Percentiles rank a stretch among this genome's conserved stretches.
These are phyloP conservation scores for Teleogryllus occipitalis DNA, from an alignment of 1,140 invertebrate species.

Conservation along the genomic window DNA sequence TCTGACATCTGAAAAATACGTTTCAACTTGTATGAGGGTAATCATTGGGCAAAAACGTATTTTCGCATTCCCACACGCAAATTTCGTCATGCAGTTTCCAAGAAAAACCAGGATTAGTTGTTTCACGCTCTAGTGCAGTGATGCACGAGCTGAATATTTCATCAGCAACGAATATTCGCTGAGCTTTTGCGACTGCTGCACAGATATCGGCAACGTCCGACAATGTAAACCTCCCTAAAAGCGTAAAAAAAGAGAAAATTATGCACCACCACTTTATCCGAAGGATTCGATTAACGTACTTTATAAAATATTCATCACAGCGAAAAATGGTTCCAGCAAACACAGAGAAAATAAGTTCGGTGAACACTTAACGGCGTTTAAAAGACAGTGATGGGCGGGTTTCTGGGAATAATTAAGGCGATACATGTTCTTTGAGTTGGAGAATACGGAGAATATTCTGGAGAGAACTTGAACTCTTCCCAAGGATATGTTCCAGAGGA, in stretches of 20 bases:
- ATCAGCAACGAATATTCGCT: not conserved
- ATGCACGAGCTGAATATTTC: not conserved
- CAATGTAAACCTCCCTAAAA: not conserved
- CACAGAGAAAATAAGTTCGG: not conserved
- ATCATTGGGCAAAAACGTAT: not conserved
- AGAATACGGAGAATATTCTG: too few relatives aligned
- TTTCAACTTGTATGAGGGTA: not conserved
- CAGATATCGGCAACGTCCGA: not conserved
- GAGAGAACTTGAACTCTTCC: too few relatives aligned
- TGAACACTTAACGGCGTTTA: not conserved
- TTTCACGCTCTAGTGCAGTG: not conserved
- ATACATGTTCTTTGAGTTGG: too few relatives aligned
- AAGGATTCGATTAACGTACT: constrained; percentile 1
- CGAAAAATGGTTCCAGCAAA: not conserved
- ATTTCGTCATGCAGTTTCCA: not conserved
- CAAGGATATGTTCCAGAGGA: too few relatives aligned
- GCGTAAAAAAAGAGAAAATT: not conserved
- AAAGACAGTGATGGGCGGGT: too few relatives aligned
- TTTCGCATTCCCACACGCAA: not conserved
- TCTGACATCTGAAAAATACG: not conserved
- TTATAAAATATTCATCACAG: not conserved
- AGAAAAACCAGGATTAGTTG: not conserved
- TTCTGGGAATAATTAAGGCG: too few relatives aligned
- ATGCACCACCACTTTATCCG: not conserved
- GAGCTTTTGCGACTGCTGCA: not conserved